phyloP scores from a whole-genome alignment of 2,113 vertebrate genomes.

The Osmerus mordax region DNA sequence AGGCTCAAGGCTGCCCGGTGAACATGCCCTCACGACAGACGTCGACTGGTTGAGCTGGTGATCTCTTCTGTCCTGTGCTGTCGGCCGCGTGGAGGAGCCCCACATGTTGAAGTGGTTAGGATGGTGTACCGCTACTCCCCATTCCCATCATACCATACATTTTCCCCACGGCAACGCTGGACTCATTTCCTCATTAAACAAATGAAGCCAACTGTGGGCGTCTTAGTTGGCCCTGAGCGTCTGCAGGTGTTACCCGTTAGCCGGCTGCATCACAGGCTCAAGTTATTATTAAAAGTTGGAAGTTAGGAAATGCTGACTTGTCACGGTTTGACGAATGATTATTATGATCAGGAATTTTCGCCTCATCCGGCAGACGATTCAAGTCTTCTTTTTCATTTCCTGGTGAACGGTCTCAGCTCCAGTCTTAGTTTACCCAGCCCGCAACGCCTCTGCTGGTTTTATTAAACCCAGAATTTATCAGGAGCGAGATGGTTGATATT shows the following conservation, averaged over 20 bases:
- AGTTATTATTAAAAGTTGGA: not conserved
- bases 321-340: slow-evolving; percentile 71
- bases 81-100: not conserved
- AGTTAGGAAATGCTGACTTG: slow-evolving; percentile 26
- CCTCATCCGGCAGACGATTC: slow-evolving; percentile 64
- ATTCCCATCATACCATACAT: not conserved
- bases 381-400: slow-evolving; percentile 84
- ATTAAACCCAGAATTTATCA: slow-evolving; percentile 82
- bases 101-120: slow-evolving; percentile 8
- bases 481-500: slow-evolving; percentile 87
- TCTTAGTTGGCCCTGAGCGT: no score
- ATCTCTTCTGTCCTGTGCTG: not conserved
- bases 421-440: slow-evolving; percentile 52
- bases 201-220: slow-evolving; percentile 9
- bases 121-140: not conserved
- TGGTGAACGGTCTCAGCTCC: slow-evolving; percentile 63
- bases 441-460: slow-evolving; percentile 59
- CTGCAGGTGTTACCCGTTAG: no score
- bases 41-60: slow-evolving; percentile 2
- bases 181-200: slow-evolving; percentile 8
- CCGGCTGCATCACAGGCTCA: no score
- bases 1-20: slow-evolving; percentile 29
- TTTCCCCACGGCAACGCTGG: slow-evolving; percentile 4
- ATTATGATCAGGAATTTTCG: slow-evolving; percentile 67
- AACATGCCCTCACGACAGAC: slow-evolving; percentile 32